Percentiles rank a stretch among this genome's conserved stretches.
Evolutionary conservation across 2,797 vertebrate genomes (phyloP).

Genomic region (Nothura maculosa): DNA sequence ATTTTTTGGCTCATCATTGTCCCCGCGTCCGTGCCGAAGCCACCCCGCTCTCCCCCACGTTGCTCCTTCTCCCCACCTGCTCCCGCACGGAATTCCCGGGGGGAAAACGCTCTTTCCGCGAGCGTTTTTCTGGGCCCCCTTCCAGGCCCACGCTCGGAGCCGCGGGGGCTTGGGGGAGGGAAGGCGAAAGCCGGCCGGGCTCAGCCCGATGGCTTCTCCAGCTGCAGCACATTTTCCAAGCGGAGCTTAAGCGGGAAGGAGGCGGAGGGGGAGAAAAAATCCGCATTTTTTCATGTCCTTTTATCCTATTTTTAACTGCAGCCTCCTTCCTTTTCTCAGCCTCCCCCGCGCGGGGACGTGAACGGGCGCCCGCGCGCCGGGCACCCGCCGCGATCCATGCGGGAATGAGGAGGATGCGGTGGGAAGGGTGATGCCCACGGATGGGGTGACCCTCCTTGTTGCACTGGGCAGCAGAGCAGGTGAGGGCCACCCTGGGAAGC

Average conservation of each 20-base stretch:
- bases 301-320: constrained; percentile 86
- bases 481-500: fast-evolving
- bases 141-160: constrained; percentile 67
- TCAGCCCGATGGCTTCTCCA: constrained; percentile 89
- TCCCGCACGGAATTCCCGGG: constrained; percentile 19
- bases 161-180: constrained; percentile 45
- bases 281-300: constrained; percentile 75
- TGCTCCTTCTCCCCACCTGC: not conserved
- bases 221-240: constrained; percentile 84
- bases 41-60: not conserved
- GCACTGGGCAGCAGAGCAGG: not conserved
- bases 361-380: constrained; percentile 71
- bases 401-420: too few species aligned
- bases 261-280: constrained; percentile 41
- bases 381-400: too few species aligned
- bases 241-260: not conserved
- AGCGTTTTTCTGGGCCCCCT: constrained; percentile 65
- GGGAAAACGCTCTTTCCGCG: constrained; percentile 57
- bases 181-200: constrained; percentile 69
- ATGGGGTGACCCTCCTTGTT: not conserved
- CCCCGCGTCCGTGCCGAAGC: fast-evolving
- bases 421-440: not conserved
- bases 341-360: constrained; percentile 77
- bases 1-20: not conserved
- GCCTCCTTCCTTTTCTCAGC: constrained; percentile 80